Evolutionary conservation across 2,888 invertebrate species (phyloP).

Genomic region (Stenolophus ochropezus): DNA sequence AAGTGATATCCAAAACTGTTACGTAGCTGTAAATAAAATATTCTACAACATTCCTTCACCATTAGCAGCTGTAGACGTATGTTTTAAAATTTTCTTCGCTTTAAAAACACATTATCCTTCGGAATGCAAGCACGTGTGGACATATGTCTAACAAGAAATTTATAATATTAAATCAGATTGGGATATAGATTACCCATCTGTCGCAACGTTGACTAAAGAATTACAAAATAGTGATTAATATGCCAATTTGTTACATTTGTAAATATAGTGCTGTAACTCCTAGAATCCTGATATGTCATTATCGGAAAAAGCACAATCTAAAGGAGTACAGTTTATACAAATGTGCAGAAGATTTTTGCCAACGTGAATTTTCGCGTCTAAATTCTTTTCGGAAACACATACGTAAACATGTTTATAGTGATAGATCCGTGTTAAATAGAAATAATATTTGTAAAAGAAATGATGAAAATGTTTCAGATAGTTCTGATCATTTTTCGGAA

Average conservation of each 20-base stretch:
- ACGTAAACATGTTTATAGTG: background rate
- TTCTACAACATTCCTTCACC: background rate
- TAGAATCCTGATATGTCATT: background rate
- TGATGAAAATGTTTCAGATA: background rate
- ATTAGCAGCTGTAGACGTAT: background rate
- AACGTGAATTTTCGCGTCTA: slow-evolving; percentile 12
- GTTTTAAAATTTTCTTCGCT: slow-evolving; percentile 12
- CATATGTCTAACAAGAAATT: background rate
- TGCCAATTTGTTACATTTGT: background rate
- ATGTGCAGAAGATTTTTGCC: background rate
- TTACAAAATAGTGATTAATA: background rate
- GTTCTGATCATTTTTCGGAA: background rate
- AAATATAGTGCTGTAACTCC: background rate
- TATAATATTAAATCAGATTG: slow-evolving; percentile 1
- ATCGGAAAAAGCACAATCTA: background rate
- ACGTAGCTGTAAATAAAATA: slow-evolving; percentile 6
- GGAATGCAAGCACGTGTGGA: slow-evolving; percentile 7
- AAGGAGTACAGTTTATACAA: slow-evolving; percentile 12
- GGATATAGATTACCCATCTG: background rate
- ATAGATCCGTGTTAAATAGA: background rate
- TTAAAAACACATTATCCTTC: background rate
- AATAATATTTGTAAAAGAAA: background rate
- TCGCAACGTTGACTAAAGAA: background rate
- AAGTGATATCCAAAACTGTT: background rate
- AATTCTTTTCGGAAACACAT: slow-evolving; percentile 29